Evolutionary conservation across 2,797 vertebrate species (phyloP).

Genomic region (Sebastes iracundus): DNA sequence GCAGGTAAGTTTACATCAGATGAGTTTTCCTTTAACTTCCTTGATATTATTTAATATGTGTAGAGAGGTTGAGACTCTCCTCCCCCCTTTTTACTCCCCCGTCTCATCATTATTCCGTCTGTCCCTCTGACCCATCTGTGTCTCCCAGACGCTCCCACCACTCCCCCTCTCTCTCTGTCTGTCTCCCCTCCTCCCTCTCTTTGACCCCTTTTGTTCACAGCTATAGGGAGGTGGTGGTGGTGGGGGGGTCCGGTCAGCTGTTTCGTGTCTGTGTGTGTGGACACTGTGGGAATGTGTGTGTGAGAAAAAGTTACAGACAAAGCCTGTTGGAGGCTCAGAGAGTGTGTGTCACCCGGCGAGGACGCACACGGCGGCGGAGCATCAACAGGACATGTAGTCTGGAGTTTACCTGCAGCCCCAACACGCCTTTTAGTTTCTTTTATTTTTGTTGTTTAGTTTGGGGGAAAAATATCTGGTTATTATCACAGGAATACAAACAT

Average conservation of each 20-base stretch:
- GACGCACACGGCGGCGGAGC: constrained; percentile 36
- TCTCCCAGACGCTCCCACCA: constrained; percentile 69
- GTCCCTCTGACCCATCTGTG: constrained; percentile 72
- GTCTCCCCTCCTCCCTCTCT: constrained; percentile 29
- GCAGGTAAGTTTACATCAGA: not conserved
- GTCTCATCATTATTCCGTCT: constrained; percentile 63
- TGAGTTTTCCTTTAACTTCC: not conserved
- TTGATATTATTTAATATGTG: not conserved
- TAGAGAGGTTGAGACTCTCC: not conserved
- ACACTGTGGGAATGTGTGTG: constrained; percentile 70
- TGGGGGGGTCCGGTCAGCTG: constrained; percentile 69
- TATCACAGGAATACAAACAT: constrained; percentile 13
- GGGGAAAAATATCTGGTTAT: not conserved
- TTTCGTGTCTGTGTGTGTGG: constrained; percentile 50
- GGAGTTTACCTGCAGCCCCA: not conserved
- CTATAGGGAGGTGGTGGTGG: constrained; percentile 22
- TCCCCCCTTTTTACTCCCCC: not conserved
- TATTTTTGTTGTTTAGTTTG: not conserved
- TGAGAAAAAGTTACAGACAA: constrained; percentile 69
- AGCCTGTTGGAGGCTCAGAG: constrained; percentile 49
- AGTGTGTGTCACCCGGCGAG: constrained; percentile 37
- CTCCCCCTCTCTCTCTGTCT: constrained; percentile 35
- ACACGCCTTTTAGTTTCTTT: constrained; percentile 18
- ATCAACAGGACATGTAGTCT: constrained; percentile 42
- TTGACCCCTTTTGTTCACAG: constrained; percentile 72